Evolutionary conservation across 2,888 invertebrate species (phyloP).

Genomic region (Sturmia bella): DNA sequence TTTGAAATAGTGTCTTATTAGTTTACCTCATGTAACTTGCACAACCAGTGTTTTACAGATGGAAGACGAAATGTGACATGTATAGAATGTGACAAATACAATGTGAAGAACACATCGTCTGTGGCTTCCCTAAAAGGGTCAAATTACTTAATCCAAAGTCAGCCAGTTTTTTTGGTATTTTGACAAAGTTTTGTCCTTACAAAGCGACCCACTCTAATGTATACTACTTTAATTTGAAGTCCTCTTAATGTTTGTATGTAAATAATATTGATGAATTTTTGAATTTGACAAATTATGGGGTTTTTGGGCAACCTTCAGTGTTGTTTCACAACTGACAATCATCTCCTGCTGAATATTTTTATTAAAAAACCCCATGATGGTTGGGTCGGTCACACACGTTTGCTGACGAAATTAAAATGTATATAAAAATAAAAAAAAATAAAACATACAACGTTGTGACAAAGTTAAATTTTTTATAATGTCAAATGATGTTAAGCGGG

Average conservation of each 20-base stretch:
- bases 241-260: slow-evolving; percentile 72
- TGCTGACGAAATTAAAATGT: slow-evolving; percentile 23
- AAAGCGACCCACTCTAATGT: too few relatives aligned
- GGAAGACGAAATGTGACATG: too few relatives aligned
- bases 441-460: slow-evolving; percentile 45
- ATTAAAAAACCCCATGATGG: slow-evolving; percentile 36
- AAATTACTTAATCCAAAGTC: too few relatives aligned
- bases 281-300: slow-evolving; percentile 74
- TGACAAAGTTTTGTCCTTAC: too few relatives aligned
- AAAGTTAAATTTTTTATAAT: slow-evolving; percentile 58
- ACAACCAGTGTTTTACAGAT: too few relatives aligned
- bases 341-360: slow-evolving; percentile 15
- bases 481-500: slow-evolving; percentile 68
- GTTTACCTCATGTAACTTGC: too few relatives aligned
- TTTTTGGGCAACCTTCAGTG: slow-evolving; percentile 40
- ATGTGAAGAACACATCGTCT: too few relatives aligned
- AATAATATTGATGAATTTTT: slow-evolving; percentile 74
- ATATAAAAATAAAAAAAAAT: background rate
- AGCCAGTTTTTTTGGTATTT: too few relatives aligned
- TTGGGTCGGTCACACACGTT: slow-evolving; percentile 54
- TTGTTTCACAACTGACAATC: background rate
- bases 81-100: too few relatives aligned
- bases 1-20: too few relatives aligned
- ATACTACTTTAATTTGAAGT: too few relatives aligned
- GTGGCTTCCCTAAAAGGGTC: too few relatives aligned